Percentiles rank a stretch among this genome's conserved stretches.
phyloP scores from a whole-genome alignment of 1,140 invertebrate genomes.

The Neuroterus valhalla region DNA sequence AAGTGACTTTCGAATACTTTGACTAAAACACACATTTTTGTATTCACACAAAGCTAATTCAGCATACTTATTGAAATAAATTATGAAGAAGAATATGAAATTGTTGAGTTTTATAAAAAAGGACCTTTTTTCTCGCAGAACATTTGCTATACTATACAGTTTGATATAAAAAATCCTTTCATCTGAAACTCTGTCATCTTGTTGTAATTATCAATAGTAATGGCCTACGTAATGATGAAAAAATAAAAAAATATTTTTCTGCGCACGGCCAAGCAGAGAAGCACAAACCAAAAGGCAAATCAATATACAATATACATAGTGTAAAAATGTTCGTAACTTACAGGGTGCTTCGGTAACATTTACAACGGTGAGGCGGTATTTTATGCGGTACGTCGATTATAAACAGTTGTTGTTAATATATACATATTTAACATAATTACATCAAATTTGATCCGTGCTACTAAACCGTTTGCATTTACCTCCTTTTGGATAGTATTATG shows the following conservation, averaged over 20 bases:
- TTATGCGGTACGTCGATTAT: background rate
- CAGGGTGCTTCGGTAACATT: constrained; percentile 28
- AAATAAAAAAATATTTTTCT: constrained; percentile 12
- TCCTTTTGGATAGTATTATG: constrained; percentile 8
- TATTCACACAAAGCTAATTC: no score
- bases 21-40: no score
- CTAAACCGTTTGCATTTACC: constrained; percentile 15
- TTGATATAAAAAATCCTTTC: constrained; percentile 21
- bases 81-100: no score
- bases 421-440: constrained; percentile 14
- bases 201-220: constrained; percentile 21
- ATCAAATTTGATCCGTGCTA: constrained; percentile 14
- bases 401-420: constrained; percentile 11
- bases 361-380: constrained; percentile 4
- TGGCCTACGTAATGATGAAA: constrained; percentile 9
- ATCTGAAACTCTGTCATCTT: constrained; percentile 18
- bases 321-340: constrained; percentile 27
- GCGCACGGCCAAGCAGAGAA: constrained; percentile 18
- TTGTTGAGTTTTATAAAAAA: background rate
- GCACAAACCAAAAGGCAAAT: constrained; percentile 9
- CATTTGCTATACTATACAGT: background rate
- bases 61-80: no score
- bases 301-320: constrained; percentile 26
- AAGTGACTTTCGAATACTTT: no score
- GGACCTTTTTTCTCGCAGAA: background rate